Percentiles rank a stretch among this genome's conserved stretches.
These are phyloP conservation scores for Drosophila limbata DNA, from an alignment of 2,888 invertebrate genomes.

Conservation along the genomic window DNA sequence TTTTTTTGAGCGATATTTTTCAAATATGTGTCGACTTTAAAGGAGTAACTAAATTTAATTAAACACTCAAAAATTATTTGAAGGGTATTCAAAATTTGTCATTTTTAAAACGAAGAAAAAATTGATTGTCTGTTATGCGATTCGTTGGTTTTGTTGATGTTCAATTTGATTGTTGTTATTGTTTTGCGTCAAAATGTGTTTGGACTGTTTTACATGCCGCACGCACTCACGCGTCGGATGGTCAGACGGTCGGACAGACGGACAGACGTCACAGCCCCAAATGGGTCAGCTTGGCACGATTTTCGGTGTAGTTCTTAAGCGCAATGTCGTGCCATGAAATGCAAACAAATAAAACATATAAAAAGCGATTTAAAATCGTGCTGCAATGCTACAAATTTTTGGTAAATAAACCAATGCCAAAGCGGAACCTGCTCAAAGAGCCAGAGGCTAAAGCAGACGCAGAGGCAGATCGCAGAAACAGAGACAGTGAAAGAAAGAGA, in stretches of 20 bases:
- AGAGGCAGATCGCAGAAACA: constrained; percentile 8
- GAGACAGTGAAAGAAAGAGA: constrained; percentile 10
- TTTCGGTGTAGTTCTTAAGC: constrained; percentile 64
- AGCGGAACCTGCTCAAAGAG: constrained; percentile 56
- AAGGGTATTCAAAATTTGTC: constrained; percentile 31
- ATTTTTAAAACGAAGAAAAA: background rate
- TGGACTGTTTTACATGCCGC: constrained; percentile 55
- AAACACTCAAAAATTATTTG: background rate
- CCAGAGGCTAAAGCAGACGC: constrained; percentile 15
- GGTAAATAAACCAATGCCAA: constrained; percentile 64
- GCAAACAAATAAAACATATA: constrained; percentile 49
- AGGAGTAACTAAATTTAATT: too few species aligned
- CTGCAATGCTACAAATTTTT: constrained; percentile 67
- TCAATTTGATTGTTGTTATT: constrained; percentile 46
- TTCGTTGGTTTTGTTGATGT: constrained; percentile 27
- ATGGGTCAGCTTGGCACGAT: constrained; percentile 67
- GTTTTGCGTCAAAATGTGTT: constrained; percentile 37
- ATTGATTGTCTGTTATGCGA: constrained; percentile 23
- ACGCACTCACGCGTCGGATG: background rate
- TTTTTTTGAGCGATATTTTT: too few species aligned
- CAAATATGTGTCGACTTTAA: background rate
- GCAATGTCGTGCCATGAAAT: constrained; percentile 66
- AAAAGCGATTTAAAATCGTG: constrained; percentile 61
- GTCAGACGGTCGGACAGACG: background rate
- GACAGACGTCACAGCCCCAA: constrained; percentile 28